These are phyloP conservation scores for Tauraco erythrolophus DNA, from an alignment of 2,113 vertebrate species.

Conservation along the genomic window DNA sequence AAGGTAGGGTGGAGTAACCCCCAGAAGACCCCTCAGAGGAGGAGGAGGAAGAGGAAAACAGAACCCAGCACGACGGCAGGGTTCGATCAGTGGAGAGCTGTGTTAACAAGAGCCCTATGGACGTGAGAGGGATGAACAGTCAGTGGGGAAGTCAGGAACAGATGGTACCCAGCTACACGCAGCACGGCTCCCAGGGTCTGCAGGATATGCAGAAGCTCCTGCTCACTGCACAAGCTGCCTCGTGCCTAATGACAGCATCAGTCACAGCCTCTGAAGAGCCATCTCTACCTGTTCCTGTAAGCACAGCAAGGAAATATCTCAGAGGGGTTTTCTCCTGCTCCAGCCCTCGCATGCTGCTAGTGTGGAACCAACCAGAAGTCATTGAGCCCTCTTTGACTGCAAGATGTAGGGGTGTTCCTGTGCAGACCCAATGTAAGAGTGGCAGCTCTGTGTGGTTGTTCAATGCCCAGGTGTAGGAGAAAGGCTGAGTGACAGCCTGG, in stretches of 20 bases:
- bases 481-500: neutral
- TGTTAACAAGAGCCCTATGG: constrained; percentile 44
- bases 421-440: neutral
- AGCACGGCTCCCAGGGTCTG: neutral
- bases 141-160: neutral
- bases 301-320: neutral
- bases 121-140: constrained; percentile 10
- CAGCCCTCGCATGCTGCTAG: neutral
- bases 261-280: neutral
- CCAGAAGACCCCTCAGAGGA: neutral
- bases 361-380: neutral
- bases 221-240: neutral
- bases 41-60: neutral
- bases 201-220: neutral
- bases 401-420: neutral
- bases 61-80: neutral
- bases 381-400: neutral
- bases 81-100: neutral
- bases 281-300: neutral
- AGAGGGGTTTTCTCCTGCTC: neutral
- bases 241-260: neutral
- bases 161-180: constrained; percentile 17
- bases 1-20: neutral
- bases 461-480: neutral
- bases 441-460: neutral